Conservation (phyloP, 2,113 vertebrate species). For the Corynorhinus townsendii region DNA sequence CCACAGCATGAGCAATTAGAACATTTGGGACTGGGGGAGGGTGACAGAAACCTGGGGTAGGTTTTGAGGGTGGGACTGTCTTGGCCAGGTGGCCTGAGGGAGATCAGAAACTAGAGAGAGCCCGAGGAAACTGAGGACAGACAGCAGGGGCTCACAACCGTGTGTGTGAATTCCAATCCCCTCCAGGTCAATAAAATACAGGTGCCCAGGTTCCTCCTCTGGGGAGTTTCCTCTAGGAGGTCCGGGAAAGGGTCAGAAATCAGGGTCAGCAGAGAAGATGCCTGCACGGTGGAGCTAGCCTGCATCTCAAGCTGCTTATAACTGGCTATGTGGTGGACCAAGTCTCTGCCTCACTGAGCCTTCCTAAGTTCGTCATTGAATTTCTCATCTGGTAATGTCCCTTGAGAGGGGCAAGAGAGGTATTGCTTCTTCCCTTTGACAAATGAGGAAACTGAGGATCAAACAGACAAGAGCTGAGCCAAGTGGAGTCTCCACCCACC, state of each 20-base stretch:
- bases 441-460: background rate
- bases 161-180: background rate
- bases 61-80: background rate
- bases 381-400: background rate
- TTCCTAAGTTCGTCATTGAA: background rate
- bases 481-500: background rate
- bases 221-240: background rate
- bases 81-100: background rate
- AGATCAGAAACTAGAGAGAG: background rate
- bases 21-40: background rate
- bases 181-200: background rate
- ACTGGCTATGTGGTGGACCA: background rate
- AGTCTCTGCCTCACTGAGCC: background rate
- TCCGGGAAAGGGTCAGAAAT: background rate
- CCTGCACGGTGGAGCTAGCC: background rate
- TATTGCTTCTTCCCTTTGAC: background rate
- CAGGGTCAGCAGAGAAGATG: fast-evolving
- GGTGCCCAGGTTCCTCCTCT: background rate
- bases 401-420: background rate
- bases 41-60: background rate
- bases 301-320: fast-evolving
- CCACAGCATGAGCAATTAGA: background rate
- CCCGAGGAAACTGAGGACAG: background rate
- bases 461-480: background rate
- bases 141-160: fast-evolving